A percentile compares a stretch with the other conserved stretches of the same genome.
These are phyloP conservation scores for Somateria mollissima DNA, from an alignment of 2,797 vertebrate species.

Conservation along the genomic window DNA sequence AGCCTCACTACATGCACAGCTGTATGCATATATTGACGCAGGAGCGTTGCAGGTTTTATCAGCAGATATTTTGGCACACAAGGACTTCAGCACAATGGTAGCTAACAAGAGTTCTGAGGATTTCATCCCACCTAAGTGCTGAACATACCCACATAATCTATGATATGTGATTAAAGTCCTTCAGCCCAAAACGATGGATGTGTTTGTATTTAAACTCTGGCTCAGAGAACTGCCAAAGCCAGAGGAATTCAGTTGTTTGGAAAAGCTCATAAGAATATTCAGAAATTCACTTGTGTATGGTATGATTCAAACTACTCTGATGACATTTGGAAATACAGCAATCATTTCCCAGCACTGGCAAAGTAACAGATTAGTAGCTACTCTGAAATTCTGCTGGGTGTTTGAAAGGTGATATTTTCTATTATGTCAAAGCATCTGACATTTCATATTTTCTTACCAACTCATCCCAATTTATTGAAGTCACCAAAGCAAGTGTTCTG, in stretches of 20 bases:
- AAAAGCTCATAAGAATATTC: conserved; percentile 1
- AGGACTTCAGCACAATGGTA: neutral
- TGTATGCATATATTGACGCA: neutral
- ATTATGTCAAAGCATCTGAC: neutral
- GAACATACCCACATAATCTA: neutral
- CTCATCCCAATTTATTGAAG: conserved; percentile 28
- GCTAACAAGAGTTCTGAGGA: neutral
- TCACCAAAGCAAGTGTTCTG: neutral
- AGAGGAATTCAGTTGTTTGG: neutral
- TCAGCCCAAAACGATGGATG: neutral
- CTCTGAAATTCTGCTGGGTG: neutral
- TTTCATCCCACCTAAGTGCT: neutral
- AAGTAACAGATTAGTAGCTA: conserved; percentile 8
- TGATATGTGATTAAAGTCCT: neutral
- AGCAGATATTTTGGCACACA: neutral
- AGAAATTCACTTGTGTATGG: neutral
- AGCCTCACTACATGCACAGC: neutral
- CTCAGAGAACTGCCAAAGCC: neutral
- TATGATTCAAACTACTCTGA: conserved; percentile 1
- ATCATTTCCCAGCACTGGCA: conserved; percentile 2
- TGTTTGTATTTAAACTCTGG: neutral
- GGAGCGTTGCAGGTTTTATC: neutral
- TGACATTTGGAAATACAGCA: conserved; percentile 17
- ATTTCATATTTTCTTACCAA: conserved; percentile 22
- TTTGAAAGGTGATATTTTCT: conserved; percentile 21